These are phyloP conservation scores for Anseranas semipalmata DNA, from an alignment of 2,113 vertebrate genomes.

Conservation along the genomic window DNA sequence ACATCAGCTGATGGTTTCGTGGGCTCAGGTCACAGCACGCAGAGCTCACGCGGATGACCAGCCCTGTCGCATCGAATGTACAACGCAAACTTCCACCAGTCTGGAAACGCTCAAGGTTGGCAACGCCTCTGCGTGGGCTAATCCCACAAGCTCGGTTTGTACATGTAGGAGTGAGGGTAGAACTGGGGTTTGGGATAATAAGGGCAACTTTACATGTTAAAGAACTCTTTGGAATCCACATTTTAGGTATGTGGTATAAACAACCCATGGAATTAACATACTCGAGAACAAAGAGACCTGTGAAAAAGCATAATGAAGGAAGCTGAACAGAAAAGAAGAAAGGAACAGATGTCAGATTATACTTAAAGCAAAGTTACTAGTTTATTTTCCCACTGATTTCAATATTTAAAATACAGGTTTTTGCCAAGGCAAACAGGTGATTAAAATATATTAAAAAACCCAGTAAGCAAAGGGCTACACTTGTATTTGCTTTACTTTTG, in stretches of 20 bases:
- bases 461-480: neutral
- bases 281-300: slow-evolving; percentile 45
- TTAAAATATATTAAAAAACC: slow-evolving; percentile 59
- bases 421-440: slow-evolving; percentile 72
- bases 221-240: neutral
- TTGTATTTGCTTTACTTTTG: neutral
- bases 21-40: neutral
- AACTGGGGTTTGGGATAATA: neutral
- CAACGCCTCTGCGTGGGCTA: neutral
- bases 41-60: neutral
- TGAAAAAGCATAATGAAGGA: slow-evolving; percentile 36
- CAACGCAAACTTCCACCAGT: neutral
- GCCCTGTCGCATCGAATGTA: neutral
- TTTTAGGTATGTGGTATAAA: neutral
- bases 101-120: neutral
- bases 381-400: slow-evolving; percentile 61
- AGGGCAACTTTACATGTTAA: neutral
- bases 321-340: slow-evolving; percentile 38
- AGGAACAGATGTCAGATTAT: slow-evolving; percentile 59
- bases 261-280: slow-evolving; percentile 28
- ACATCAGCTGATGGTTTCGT: neutral
- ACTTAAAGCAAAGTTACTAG: slow-evolving; percentile 34
- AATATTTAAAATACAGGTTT: slow-evolving; percentile 50
- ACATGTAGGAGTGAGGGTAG: neutral
- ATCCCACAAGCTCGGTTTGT: neutral